A percentile compares a stretch with the other conserved stretches of the same genome.
Conservation (phyloP, 2,888 invertebrate genomes). For the Prosopocoilus inquinatus region DNA sequence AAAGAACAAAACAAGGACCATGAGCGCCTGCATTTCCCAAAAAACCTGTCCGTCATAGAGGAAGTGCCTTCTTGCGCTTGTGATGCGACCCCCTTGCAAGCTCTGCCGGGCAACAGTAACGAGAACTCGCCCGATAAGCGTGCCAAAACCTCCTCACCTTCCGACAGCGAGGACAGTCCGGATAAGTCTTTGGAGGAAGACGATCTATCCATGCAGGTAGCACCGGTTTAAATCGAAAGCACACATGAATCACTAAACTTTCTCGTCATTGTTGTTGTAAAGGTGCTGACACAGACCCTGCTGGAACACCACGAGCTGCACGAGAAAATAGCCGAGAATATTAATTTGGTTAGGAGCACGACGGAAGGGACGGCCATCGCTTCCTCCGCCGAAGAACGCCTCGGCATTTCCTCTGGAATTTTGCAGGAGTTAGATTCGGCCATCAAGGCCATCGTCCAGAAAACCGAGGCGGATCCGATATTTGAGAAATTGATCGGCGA, state of each 20-base stretch:
- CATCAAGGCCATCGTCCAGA: slow-evolving; percentile 53
- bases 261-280: neutral
- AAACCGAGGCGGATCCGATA: slow-evolving; percentile 54
- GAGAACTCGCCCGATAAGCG: neutral
- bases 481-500: slow-evolving; percentile 54
- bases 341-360: slow-evolving; percentile 41
- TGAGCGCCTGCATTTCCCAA: slow-evolving; percentile 1
- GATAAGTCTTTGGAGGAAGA: slow-evolving; percentile 13
- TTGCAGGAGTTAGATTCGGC: slow-evolving; percentile 48
- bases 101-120: slow-evolving; percentile 28
- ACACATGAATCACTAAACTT: neutral
- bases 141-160: neutral
- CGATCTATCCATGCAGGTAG: slow-evolving; percentile 12
- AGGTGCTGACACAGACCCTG: slow-evolving; percentile 43
- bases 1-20: slow-evolving; percentile 5
- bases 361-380: neutral
- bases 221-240: neutral
- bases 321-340: slow-evolving; percentile 56
- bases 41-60: slow-evolving; percentile 14
- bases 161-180: slow-evolving; percentile 13
- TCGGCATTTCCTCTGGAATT: neutral
- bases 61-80: slow-evolving; percentile 19
- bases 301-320: slow-evolving; percentile 54
- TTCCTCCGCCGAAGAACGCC: neutral
- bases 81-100: slow-evolving; percentile 29